A percentile compares a stretch with the other conserved stretches of the same genome.
Conservation (phyloP, 1,140 invertebrate genomes). For the Scaptomyza pallida region DNA sequence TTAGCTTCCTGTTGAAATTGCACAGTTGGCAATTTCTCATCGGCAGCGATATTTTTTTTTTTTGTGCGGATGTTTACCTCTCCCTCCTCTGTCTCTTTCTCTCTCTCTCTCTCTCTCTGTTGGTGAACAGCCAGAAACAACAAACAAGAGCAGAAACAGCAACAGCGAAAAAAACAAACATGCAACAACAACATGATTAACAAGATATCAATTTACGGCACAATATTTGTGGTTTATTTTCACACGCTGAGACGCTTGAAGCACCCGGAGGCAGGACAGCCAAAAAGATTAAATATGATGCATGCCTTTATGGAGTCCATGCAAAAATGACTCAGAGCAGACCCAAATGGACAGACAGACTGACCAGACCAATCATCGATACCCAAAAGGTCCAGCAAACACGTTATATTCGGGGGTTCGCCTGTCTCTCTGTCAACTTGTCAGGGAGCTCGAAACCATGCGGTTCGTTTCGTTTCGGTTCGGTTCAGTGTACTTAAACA, state of each 20-base stretch:
- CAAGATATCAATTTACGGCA: conserved; percentile 52
- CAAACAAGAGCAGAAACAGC: conserved; percentile 24
- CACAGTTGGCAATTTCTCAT: conserved; percentile 27
- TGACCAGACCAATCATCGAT: conserved; percentile 19
- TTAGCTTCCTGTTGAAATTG: conserved; percentile 12
- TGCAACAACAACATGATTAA: conserved; percentile 30
- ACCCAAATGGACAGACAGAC: not conserved
- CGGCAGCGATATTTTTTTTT: conserved; percentile 12
- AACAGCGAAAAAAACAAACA: conserved; percentile 11
- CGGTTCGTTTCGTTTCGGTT: too few relatives aligned
- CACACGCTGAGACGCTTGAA: conserved; percentile 30
- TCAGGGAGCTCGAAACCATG: not conserved
- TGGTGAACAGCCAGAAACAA: conserved; percentile 9
- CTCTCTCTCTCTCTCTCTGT: too few relatives aligned
- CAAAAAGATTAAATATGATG: conserved; percentile 37
- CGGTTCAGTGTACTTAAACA: not conserved
- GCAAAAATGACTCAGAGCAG: conserved; percentile 18
- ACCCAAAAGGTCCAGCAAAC: not conserved
- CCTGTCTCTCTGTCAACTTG: not conserved
- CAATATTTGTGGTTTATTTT: conserved; percentile 47
- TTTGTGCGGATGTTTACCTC: conserved; percentile 46
- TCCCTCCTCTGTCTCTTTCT: too few relatives aligned
- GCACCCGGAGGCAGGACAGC: conserved; percentile 16
- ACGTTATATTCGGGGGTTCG: conserved; percentile 2
- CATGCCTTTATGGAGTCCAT: conserved; percentile 14